Evolutionary conservation across 2,888 invertebrate species (phyloP).

Genomic region (Leuctra nigra): DNA sequence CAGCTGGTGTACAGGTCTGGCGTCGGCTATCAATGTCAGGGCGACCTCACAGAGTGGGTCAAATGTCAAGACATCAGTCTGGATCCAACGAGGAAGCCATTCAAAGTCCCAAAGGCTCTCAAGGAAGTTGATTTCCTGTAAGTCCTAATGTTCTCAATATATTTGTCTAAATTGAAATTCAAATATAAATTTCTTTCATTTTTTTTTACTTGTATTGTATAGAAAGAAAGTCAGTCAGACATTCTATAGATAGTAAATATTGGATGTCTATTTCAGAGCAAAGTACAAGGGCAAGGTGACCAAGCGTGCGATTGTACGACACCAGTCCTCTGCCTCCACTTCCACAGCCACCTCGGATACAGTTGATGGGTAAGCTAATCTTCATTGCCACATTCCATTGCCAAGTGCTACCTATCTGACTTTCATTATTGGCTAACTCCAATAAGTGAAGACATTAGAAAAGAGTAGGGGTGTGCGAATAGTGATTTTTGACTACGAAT

Average conservation of each 20-base stretch:
- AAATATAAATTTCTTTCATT: too few species aligned
- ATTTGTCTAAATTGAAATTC: too few species aligned
- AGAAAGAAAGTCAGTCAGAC: too few species aligned
- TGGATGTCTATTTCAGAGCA: neutral
- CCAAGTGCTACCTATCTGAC: too few species aligned
- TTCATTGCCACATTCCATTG: too few species aligned
- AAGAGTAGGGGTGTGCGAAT: too few species aligned
- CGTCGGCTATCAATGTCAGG: constrained; percentile 78
- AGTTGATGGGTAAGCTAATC: constrained; percentile 30
- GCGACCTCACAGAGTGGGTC: constrained; percentile 81
- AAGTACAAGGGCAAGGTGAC: constrained; percentile 53
- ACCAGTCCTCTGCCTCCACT: constrained; percentile 37
- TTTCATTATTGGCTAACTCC: too few species aligned
- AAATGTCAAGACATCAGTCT: constrained; percentile 69
- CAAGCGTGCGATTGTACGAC: constrained; percentile 50
- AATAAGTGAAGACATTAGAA: too few species aligned
- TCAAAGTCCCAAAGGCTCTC: constrained; percentile 59
- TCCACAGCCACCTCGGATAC: constrained; percentile 19
- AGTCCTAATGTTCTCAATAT: constrained; percentile 30
- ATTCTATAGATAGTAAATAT: too few species aligned
- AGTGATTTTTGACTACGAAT: too few species aligned
- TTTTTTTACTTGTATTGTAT: too few species aligned
- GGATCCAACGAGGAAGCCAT: constrained; percentile 63
- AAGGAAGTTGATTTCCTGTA: constrained; percentile 51
- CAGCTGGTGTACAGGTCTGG: constrained; percentile 60